These are phyloP conservation scores for Thera britannica DNA, from an alignment of 2,888 invertebrate species.

Conservation along the genomic window DNA sequence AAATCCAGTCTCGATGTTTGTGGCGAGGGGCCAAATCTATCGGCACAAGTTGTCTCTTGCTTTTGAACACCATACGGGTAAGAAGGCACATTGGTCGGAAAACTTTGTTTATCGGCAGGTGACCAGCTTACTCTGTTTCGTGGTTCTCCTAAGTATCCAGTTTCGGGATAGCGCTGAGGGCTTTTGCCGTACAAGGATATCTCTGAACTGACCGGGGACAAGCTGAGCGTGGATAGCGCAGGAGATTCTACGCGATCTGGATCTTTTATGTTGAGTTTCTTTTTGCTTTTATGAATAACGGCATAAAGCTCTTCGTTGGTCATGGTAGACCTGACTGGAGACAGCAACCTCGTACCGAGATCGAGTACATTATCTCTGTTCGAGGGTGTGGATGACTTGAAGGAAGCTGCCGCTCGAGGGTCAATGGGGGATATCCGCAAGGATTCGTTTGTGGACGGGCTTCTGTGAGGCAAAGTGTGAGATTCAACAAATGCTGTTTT, in stretches of 20 bases:
- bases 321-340: slow-evolving; percentile 89
- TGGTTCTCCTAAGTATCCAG: slow-evolving; percentile 85
- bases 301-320: slow-evolving; percentile 92
- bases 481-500: slow-evolving; percentile 48
- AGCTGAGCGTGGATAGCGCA: slow-evolving; percentile 72
- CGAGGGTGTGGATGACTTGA: slow-evolving; percentile 89
- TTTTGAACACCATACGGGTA: slow-evolving; percentile 58
- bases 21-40: slow-evolving; percentile 86
- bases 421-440: slow-evolving; percentile 88
- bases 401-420: slow-evolving; percentile 84
- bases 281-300: slow-evolving; percentile 91
- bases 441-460: slow-evolving; percentile 62
- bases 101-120: slow-evolving; percentile 75
- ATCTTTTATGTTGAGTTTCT: slow-evolving; percentile 88
- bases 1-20: slow-evolving; percentile 94
- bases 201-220: slow-evolving; percentile 82
- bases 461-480: slow-evolving; percentile 44
- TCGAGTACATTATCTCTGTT: slow-evolving; percentile 79
- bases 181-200: slow-evolving; percentile 72
- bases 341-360: slow-evolving; percentile 81
- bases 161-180: slow-evolving; percentile 83
- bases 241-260: slow-evolving; percentile 80
- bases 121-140: slow-evolving; percentile 87
- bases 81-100: slow-evolving; percentile 53
- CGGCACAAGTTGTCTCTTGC: slow-evolving; percentile 83